Conservation (phyloP, 2,888 invertebrate species). For the Antitype chi region DNA sequence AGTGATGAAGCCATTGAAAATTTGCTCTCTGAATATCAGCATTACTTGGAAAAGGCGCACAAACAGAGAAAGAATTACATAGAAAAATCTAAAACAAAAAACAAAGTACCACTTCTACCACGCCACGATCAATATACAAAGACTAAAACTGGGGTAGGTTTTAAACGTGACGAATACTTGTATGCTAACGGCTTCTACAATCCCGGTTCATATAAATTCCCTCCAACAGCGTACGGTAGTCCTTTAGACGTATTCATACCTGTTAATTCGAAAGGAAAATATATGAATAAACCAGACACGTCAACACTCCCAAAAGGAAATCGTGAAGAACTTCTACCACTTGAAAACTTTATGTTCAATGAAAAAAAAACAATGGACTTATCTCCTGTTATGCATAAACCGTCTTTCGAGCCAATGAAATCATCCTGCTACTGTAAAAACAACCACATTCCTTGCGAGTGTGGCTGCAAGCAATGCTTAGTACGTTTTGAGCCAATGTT, state of each 20-base stretch:
- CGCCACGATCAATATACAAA: constrained; percentile 80
- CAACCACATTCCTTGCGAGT: constrained; percentile 78
- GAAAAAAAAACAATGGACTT: constrained; percentile 68
- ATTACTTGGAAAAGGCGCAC: constrained; percentile 84
- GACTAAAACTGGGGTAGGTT: constrained; percentile 67
- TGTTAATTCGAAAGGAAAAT: constrained; percentile 70
- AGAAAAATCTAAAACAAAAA: constrained; percentile 82
- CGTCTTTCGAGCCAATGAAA: constrained; percentile 68
- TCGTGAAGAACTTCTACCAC: constrained; percentile 58
- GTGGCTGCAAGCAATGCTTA: constrained; percentile 81
- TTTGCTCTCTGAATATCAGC: constrained; percentile 84
- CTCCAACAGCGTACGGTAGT: constrained; percentile 68
- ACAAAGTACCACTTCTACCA: constrained; percentile 80
- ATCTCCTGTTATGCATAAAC: constrained; percentile 62
- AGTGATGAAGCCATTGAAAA: constrained; percentile 84
- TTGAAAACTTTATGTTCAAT: constrained; percentile 67
- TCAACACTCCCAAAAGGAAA: constrained; percentile 58
- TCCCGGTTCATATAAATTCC: constrained; percentile 66
- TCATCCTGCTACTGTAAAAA: constrained; percentile 80
- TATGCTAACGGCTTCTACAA: constrained; percentile 72
- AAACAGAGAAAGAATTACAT: constrained; percentile 80
- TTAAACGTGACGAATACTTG: constrained; percentile 72
- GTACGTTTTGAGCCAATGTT: constrained; percentile 66
- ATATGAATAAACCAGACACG: constrained; percentile 66
- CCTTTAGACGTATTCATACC: constrained; percentile 80